A percentile compares a stretch with the other conserved stretches of the same genome.
phyloP scores from a whole-genome alignment of 2,797 vertebrate genomes.

The Gallinago nigripennis region DNA sequence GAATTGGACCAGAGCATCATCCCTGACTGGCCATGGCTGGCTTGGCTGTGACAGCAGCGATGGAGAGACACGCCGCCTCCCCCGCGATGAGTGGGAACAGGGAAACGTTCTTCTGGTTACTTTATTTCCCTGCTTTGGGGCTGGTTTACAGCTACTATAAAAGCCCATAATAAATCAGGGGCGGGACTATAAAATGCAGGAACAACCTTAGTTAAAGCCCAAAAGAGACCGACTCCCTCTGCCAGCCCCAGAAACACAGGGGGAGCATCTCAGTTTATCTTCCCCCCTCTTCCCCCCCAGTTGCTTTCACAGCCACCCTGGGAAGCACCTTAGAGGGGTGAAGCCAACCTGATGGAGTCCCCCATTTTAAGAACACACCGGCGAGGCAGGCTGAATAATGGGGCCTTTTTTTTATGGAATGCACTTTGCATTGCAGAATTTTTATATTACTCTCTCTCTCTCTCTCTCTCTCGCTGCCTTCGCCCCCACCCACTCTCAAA shows the following conservation, averaged over 20 bases:
- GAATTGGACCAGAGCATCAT: rapidly evolving
- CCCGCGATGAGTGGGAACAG: neutral
- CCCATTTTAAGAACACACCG: neutral
- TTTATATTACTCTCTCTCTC: neutral
- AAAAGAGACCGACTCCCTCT: neutral
- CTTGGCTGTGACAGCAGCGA: rapidly evolving
- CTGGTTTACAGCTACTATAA: constrained; percentile 68
- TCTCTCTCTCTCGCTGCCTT: neutral
- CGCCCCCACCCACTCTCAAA: neutral
- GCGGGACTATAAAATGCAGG: constrained; percentile 22
- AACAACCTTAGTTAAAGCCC: neutral
- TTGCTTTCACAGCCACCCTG: neutral
- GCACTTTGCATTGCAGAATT: constrained; percentile 21
- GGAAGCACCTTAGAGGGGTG: neutral
- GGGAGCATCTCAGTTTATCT: neutral
- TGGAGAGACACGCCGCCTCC: neutral
- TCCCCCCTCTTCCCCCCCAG: neutral
- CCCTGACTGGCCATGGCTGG: neutral
- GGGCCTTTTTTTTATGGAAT: neutral
- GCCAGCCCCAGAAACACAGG: neutral
- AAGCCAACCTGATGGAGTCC: neutral
- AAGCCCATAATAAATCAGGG: constrained; percentile 68
- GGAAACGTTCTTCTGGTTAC: neutral
- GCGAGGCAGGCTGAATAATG: neutral
- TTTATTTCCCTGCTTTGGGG: constrained; percentile 66